Base-by-base conservation (phyloP, 2,113 vertebrate genomes). In the Salvelinus alpinus region DNA sequence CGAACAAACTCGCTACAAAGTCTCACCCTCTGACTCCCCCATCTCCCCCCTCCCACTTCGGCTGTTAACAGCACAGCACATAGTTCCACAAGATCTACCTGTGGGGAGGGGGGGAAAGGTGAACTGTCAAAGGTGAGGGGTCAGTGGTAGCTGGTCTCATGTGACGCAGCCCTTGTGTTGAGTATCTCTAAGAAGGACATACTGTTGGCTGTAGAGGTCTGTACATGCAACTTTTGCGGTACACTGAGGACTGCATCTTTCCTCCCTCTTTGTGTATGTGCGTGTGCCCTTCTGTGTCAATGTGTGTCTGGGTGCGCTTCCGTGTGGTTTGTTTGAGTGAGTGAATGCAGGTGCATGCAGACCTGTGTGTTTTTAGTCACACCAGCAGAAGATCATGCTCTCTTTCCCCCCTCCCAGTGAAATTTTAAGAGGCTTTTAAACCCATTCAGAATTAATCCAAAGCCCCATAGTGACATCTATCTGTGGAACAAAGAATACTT, bases 401-500 rank as follows among this genome's bases (percentile, higher is more conserved):
- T 24, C 24, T 24, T 24, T 48, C 5, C 62, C 83, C 81, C 34
- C 78, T 77, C 73, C 78, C 78, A 70, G 76, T 87, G 78, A 89
- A 91, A 86, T 92, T 92, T 92, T 92, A 92, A 92, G 69, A 88
- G 84, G 38, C 38, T 44, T 44, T 44, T 44, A 44, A 44, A 44
- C 38, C 38, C 38, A 44, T 44, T 44, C 38, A 12, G 90, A 77
- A 81, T 91, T 84, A 88, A 5, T 87, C 84, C 83, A 88, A 92
- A 90, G 88, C 89, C 88, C 88, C 85, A 65, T 79, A 82, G 83
- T 87, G 88, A 92, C 87, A 89, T 89, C 83, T 81, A 77, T 92
- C 92, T 90, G 90, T 92, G 88, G 86, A 92, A 90, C 84, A 89
- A 90, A 88, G 76, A 90, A 85, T 82, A 88, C 84, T 87, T 85